Base-by-base conservation (phyloP, 2,113 vertebrate species). In the Nothobranchius kuhntae region DNA sequence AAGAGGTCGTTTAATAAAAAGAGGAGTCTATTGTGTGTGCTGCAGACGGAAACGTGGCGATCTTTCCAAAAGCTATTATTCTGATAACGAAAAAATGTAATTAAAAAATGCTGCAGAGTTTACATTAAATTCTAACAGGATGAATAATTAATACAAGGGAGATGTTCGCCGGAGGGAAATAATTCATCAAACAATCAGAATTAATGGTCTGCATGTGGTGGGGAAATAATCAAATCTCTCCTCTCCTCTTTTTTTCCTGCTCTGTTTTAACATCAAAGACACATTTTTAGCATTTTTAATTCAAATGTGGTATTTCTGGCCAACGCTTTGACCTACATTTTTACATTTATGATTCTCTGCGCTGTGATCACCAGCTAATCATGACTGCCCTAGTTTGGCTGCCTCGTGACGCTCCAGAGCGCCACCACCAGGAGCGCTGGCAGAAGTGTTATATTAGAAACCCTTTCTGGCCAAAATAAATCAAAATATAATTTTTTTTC, bases 301-400 rank as follows among this genome's bases (percentile, higher is more conserved):
- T 17, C 52, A 68, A 80, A 74, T 53, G 50, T 74, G 69, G 76
- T 83, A 71, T 68, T 85, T 71, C 88, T 82, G 64, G 68, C 48
- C 36, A 78, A 62, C 38, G 70, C 82, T 78, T 65, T 89, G 89
- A 89, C 90, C 91, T 89, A 91, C 73, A 88, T 93, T 77, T 63
- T 60, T 78, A 65, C 73, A 85, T 89, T 76, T 82, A 80, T 65
- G 78, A 69, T 83, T 81, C 71, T 75, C 71, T 64, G 46, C 71
- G 70, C 71, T 84, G 72, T 87, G 81, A 91, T 90, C 81, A 83
- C 71, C 74, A 68, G 79, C 83, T 78, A 82, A 85, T 90, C 80
- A 84, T 46, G 60, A 55, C 68, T 85, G 84, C 93, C 94, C 58
- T 66, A 96, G 92, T 95, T 97, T 93, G 56, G 86, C 68, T 64